Evolutionary conservation across 2,888 invertebrate genomes (phyloP), one percentile per base, ranked within the genome.

Genomic region (Parascotia fuliginaria): DNA sequence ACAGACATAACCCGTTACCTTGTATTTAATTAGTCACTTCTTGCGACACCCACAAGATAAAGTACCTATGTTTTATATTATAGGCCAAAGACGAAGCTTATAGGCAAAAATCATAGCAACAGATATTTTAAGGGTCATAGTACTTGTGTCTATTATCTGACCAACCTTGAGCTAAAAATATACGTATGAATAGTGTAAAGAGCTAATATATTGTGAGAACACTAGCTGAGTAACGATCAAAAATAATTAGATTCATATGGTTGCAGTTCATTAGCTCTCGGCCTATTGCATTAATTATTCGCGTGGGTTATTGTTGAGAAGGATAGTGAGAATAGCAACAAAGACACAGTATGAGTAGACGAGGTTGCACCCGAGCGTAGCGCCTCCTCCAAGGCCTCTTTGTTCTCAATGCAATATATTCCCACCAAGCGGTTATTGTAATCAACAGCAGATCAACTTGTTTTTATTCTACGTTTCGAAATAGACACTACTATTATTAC

Each of bases 341-440:
- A 68, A 70, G 66, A 53, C 66, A 37, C 60, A 65, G 56, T 60
- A 63, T 60, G 66, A 70, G 72, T 70, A 71, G 71, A 66, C 52
- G 65, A 69, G 68, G 68, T 60, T 73, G 70, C 80, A 75, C 51
- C 75, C 74, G 60, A 76, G 72, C 81, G 81, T 82, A 71, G 77
- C 79, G 78, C 75, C 76, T 75, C 65, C 70, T 67, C 73, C 86
- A 88, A 86, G 87, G 85, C 77, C 81, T 66, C 84, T 83, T 87
- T 85, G 85, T 89, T 85, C 78, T 79, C 78, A 79, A 79, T 77
- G 79, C 83, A 82, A 79, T 80, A 75, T 79, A 71, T 89, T 89
- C 89, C 83, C 88, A 89, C 85, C 81, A 77, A 83, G 75, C 77
- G 72, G 79, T 83, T 82, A 83, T 79, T 81, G 77, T 81, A 83